A percentile compares a stretch with the other conserved stretches of the same genome.
Conservation (phyloP, 92 coral and sea anemone genomes). For the Actinostola sp. region DNA sequence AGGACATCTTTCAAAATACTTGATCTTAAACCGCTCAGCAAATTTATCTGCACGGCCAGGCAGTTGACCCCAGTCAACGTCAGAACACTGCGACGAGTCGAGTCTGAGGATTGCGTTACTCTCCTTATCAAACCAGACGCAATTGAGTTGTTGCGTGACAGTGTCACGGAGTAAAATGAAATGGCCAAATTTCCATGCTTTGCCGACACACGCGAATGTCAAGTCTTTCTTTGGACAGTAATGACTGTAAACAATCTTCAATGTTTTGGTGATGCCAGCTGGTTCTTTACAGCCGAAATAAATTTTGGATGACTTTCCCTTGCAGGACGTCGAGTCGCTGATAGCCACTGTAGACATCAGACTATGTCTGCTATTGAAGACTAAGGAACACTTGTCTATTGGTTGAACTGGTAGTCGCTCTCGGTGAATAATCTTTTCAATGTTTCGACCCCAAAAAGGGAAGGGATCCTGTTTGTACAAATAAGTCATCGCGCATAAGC, state of each 20-base stretch:
- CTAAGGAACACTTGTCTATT: slow-evolving; percentile 43
- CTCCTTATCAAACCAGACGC: slow-evolving; percentile 66
- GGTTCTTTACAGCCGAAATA: slow-evolving; percentile 56
- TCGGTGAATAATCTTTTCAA: slow-evolving; percentile 63
- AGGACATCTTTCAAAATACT: slow-evolving; percentile 67
- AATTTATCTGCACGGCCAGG: slow-evolving; percentile 40
- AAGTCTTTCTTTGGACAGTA: slow-evolving; percentile 43
- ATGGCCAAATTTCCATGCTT: slow-evolving; percentile 62
- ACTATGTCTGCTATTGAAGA: slow-evolving; percentile 47
- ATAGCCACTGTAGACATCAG: slow-evolving; percentile 41
- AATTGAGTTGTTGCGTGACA: slow-evolving; percentile 34
- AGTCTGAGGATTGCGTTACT: slow-evolving; percentile 54
- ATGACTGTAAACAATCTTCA: slow-evolving; percentile 40
- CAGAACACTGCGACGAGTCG: slow-evolving; percentile 77
- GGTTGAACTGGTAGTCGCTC: slow-evolving; percentile 9
- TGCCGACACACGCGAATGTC: slow-evolving; percentile 57
- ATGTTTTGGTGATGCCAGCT: background rate
- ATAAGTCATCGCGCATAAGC: slow-evolving; percentile 59
- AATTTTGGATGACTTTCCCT: slow-evolving; percentile 39
- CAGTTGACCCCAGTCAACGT: slow-evolving; percentile 63
- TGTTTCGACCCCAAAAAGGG: slow-evolving; percentile 82
- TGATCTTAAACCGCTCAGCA: slow-evolving; percentile 55
- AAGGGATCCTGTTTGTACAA: slow-evolving; percentile 69
- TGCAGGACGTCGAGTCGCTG: slow-evolving; percentile 30
- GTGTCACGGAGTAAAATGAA: slow-evolving; percentile 59